Conservation (phyloP, 2,888 invertebrate species). For the Helicoverpa assulta region DNA sequence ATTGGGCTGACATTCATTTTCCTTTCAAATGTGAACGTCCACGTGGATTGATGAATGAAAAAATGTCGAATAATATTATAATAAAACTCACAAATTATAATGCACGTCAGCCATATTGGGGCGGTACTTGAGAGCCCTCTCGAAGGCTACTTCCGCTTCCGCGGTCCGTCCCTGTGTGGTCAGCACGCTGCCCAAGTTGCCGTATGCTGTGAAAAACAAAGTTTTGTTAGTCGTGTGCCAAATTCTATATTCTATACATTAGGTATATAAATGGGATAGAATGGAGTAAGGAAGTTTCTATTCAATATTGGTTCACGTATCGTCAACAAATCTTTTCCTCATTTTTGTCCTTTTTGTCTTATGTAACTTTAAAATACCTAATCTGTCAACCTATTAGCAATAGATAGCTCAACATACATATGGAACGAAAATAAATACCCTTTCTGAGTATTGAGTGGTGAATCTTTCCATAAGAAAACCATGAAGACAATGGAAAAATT, state of each 20-base stretch:
- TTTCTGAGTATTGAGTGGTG: too few species aligned
- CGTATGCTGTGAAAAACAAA: slow-evolving; percentile 94
- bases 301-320: neutral
- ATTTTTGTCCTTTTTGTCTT: too few species aligned
- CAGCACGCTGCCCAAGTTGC: slow-evolving; percentile 98
- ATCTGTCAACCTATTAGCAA: too few species aligned
- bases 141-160: slow-evolving; percentile 98
- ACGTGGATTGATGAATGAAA: neutral
- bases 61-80: slow-evolving; percentile 9
- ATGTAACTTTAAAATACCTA: too few species aligned
- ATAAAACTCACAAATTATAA: slow-evolving; percentile 97
- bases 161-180: slow-evolving; percentile 96
- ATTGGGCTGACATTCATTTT: slow-evolving; percentile 48
- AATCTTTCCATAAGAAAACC: neutral
- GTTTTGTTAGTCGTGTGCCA: slow-evolving; percentile 44
- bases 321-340: too few species aligned
- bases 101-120: slow-evolving; percentile 99
- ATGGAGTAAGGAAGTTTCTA: neutral
- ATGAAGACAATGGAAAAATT: neutral
- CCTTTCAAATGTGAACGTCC: neutral
- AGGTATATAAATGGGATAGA: slow-evolving; percentile 9
- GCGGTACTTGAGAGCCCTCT: slow-evolving; percentile 96
- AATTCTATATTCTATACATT: slow-evolving; percentile 20
- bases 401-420: too few species aligned
- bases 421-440: too few species aligned